Evolutionary conservation across 2,113 vertebrate species (phyloP), one percentile per base, ranked within the genome.

Genomic region (Picathartes gymnocephalus): DNA sequence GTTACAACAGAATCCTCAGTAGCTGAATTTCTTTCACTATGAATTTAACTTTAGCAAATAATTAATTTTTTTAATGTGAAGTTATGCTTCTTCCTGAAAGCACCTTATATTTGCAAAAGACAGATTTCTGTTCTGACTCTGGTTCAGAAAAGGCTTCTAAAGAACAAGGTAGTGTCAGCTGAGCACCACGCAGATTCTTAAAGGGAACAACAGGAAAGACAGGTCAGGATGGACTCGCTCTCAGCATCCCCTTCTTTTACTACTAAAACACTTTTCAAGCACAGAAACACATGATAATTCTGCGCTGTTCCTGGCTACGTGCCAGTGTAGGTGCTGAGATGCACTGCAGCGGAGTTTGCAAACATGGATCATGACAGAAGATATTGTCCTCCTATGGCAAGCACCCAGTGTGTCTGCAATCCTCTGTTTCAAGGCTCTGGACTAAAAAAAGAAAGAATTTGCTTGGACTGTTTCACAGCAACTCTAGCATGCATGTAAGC

Each of bases 171-270:
- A 5, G 15, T 57, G 19, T 71, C 71, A 62, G 19, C 22, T 64
- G 35, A 83, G 16, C 7, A 50, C 5, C 35, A 42, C 24, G 3
- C 16, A 54, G 24, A 64, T 7, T 44, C 39, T 66, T 74, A 83
- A 79, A 71, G 6, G 2, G 15, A 81, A 33, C 25, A 62, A 35
- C 10, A 62, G 10, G 25, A 89, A 53, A 71, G 39, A 30, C 2
- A 62, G 13, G 13, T 42, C 0, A 0, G n/a, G 8, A 58, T 16
- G 37, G 31, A 39, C 21, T 35, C 1, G 0, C 16, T 39, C 35
- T 65, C 61, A 47, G 30, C 21, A 35, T 17, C 15, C 7, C 11
- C 37, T 48, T 45, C 20, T 64, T 80, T 92, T 51, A 56, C 17
- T 27, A 33, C 11, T 40, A 13, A 86, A 84, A n/a, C 11, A 24